Conservation (phyloP, 1,140 invertebrate species). For the Nephila pilipes region DNA sequence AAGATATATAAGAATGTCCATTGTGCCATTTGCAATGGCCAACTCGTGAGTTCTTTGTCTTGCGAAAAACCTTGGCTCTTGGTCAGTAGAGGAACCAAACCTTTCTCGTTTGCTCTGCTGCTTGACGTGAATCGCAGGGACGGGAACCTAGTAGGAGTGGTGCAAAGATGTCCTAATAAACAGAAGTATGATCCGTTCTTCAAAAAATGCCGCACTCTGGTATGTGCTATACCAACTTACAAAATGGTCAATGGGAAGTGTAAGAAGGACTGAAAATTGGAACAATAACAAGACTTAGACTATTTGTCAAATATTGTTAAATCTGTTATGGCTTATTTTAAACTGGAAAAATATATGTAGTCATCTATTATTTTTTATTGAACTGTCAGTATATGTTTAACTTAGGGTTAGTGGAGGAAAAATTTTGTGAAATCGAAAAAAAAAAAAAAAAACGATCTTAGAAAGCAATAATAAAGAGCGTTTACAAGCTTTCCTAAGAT, state of each 20-base stretch:
- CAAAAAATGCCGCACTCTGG: constrained; percentile 82
- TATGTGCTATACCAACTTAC: constrained; percentile 78
- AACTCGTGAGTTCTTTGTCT: background rate
- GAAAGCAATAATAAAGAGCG: no score
- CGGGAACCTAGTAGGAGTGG: background rate
- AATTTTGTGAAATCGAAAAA: no score
- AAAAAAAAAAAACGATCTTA: no score
- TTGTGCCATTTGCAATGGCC: constrained; percentile 43
- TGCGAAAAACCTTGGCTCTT: background rate
- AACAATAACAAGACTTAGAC: no score
- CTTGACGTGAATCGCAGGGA: constrained; percentile 62
- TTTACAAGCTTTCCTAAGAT: no score
- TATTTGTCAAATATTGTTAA: no score
- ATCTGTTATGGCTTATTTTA: no score
- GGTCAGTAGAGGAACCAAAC: background rate
- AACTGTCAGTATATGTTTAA: no score
- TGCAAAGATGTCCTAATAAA: constrained; percentile 26
- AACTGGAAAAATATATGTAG: no score
- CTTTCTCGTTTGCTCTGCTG: constrained; percentile 45
- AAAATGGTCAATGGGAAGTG: constrained; percentile 57
- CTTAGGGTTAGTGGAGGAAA: no score
- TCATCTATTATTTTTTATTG: no score
- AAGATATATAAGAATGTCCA: constrained; percentile 22
- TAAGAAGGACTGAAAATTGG: background rate
- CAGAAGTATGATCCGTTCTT: constrained; percentile 84